Conservation (phyloP, 2,113 vertebrate species). For the Oriolus oriolus region DNA sequence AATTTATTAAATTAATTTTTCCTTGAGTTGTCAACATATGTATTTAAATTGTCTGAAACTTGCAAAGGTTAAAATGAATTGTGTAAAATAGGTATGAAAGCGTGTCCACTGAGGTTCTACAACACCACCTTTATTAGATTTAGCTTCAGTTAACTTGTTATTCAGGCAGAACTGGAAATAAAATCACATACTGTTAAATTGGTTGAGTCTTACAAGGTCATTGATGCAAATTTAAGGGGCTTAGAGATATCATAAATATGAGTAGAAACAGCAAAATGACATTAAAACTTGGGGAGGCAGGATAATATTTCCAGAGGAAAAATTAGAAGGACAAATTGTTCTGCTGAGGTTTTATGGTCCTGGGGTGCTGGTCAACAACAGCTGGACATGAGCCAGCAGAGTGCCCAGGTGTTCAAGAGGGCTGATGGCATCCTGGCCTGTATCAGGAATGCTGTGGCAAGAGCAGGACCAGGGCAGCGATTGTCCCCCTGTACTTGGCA, state of each 20-base stretch:
- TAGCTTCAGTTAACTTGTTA: not conserved
- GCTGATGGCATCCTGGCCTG: not conserved
- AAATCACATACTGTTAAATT: not conserved
- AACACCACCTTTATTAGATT: not conserved
- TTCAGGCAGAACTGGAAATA: not conserved
- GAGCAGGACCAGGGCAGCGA: not conserved
- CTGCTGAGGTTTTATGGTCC: not conserved
- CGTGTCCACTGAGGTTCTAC: not conserved
- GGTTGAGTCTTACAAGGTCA: not conserved
- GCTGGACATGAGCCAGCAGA: not conserved
- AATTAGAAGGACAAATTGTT: not conserved
- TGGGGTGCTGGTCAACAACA: not conserved
- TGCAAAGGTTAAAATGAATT: not conserved
- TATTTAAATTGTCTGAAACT: not conserved
- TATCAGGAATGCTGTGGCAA: not conserved
- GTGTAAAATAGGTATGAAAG: not conserved
- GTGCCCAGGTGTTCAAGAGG: too few relatives aligned
- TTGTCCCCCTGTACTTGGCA: fast-evolving
- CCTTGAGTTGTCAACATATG: not conserved
- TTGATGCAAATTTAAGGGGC: not conserved
- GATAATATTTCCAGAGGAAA: not conserved
- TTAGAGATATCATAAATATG: not conserved
- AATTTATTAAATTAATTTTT: not conserved
- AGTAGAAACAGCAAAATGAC: not conserved
- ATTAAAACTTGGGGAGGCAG: not conserved